These are phyloP conservation scores for Megaleporinus macrocephalus DNA, from an alignment of 2,113 vertebrate genomes.

Conservation along the genomic window DNA sequence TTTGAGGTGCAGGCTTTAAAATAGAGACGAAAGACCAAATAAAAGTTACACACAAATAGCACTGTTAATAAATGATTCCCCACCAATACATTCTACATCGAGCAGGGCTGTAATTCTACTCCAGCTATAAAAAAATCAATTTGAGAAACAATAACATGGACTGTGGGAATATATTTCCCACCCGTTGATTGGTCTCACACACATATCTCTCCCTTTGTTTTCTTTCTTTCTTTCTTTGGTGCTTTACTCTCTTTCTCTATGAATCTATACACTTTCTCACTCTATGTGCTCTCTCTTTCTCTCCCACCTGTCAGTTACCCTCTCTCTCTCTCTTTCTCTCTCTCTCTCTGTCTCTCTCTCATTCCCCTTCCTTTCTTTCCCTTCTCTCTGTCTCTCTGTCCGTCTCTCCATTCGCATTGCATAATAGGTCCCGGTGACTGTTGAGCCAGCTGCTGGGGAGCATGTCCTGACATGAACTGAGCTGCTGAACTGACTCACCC, in stretches of 20 bases:
- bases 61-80: neutral
- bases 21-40: neutral
- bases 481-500: conserved; percentile 67
- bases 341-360: neutral
- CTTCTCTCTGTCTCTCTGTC: conserved; percentile 33
- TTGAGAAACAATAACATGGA: neutral
- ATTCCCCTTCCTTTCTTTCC: conserved; percentile 2
- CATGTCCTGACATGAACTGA: conserved; percentile 74
- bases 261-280: neutral
- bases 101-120: too few relatives aligned
- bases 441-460: conserved; percentile 73
- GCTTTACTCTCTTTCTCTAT: neutral
- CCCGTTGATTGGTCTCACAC: neutral
- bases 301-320: neutral
- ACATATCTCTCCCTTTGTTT: too few relatives aligned
- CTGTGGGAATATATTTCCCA: neutral
- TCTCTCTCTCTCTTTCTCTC: neutral
- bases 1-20: too few relatives aligned
- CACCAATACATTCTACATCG: neutral
- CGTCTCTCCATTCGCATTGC: conserved; percentile 66
- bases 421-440: conserved; percentile 70
- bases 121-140: neutral
- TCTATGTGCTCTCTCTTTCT: neutral
- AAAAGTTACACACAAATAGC: too few relatives aligned
- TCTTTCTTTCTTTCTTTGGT: neutral